Conservation (phyloP, 2,797 vertebrate genomes). For the Rachycentron canadum region DNA sequence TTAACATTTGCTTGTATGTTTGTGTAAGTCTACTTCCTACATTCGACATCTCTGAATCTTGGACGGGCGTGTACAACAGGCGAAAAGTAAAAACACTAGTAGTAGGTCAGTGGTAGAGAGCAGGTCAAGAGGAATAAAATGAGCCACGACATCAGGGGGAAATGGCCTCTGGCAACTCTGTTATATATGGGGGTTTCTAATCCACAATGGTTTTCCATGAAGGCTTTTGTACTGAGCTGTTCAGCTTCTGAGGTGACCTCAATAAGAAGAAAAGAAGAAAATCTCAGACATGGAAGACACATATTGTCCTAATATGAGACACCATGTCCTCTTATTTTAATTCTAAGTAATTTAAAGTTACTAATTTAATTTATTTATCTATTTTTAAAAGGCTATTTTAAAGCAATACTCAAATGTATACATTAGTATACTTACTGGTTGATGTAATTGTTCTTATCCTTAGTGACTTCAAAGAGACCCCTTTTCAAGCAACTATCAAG, state of each 20-base stretch:
- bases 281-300: background rate
- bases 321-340: background rate
- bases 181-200: slow-evolving; percentile 25
- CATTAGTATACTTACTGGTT: background rate
- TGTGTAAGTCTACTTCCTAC: background rate
- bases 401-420: background rate
- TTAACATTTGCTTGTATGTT: background rate
- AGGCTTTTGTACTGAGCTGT: slow-evolving; percentile 40
- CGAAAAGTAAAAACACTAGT: slow-evolving; percentile 8
- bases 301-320: background rate
- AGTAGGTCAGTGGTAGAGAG: slow-evolving; percentile 27
- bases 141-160: slow-evolving; percentile 4
- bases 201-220: slow-evolving; percentile 16
- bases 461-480: background rate
- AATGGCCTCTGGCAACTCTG: slow-evolving; percentile 27
- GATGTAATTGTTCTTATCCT: background rate
- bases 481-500: background rate
- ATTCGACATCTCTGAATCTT: slow-evolving; percentile 5
- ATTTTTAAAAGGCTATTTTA: background rate
- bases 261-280: slow-evolving; percentile 5
- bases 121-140: slow-evolving; percentile 17
- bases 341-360: background rate
- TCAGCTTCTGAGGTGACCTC: slow-evolving; percentile 33
- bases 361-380: too few species aligned
- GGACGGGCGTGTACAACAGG: background rate